These are phyloP conservation scores for Apotomis capreana DNA, from an alignment of 2,888 invertebrate genomes.

Conservation along the genomic window DNA sequence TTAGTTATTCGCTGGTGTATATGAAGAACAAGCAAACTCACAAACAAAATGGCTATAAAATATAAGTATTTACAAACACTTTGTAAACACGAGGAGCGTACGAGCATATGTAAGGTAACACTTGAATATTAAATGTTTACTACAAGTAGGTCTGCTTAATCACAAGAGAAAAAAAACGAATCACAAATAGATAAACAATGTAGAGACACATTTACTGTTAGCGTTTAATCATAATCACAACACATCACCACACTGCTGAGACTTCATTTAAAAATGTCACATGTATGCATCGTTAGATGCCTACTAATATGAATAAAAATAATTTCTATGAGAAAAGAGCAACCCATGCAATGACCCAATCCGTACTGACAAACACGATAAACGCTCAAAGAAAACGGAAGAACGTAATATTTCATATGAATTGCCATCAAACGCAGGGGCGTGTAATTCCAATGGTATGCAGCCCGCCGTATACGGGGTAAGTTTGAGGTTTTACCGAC, in stretches of 20 bases:
- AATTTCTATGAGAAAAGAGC: constrained; percentile 11
- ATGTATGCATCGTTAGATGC: not conserved
- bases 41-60: no score
- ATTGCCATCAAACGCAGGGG: constrained; percentile 35
- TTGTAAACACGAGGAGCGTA: no score
- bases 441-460: constrained; percentile 14
- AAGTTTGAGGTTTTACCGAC: not conserved
- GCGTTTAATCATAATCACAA: no score
- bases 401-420: constrained; percentile 32
- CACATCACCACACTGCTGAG: not conserved
- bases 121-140: no score
- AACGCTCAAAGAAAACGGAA: constrained; percentile 21
- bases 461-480: constrained; percentile 7
- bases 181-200: no score
- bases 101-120: no score
- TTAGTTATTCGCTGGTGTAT: not conserved
- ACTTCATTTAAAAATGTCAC: not conserved
- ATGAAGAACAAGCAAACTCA: not conserved
- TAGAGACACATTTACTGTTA: no score
- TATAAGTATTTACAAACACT: no score
- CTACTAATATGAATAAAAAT: not conserved
- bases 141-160: no score
- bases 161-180: no score
- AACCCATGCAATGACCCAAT: not conserved
- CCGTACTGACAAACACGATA: constrained; percentile 28